Base-by-base conservation (phyloP, 1,140 invertebrate species). In the Babylonia areolata region DNA sequence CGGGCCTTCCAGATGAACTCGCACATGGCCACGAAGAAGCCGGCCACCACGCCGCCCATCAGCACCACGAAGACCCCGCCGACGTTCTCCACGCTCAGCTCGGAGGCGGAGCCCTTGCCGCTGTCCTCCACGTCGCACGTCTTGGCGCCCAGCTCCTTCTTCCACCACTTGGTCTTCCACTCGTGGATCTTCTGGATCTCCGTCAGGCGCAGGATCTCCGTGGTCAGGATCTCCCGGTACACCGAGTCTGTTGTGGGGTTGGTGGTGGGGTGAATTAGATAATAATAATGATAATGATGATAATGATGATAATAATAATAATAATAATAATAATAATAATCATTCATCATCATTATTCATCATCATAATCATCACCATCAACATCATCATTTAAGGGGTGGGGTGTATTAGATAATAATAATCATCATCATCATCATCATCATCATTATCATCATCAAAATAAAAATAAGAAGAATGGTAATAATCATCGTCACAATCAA, bases 61-160 rank as follows among this genome's bases (percentile, higher is more conserved):
- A 99, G 95, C 3, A 99, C 98, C n/a, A 99, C 98, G 94, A 99
- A 99, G 15, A 99, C 98, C 20, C 98, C 98, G 90, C 98, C 98
- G 97, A 95, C 94, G 95, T 99, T 99, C 94, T 98, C 97, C 0
- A 99, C 97, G 12, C 97, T 98, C 0, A 99, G 95, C 5, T 98
- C 97, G 92, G 97, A 98, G 0, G 98, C 98, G 93, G 98, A 98
- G 40, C 97, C 97, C 92, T 98, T 97, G 97, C 87, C 69, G 15
- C 75, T 75, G 11, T 90, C 97, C 89, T 98, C 97, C 84, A 97
- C 95, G 89, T 96, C 97, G 94, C 98, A 99, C 5, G 97, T 97
- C 89, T 98, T 97, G 0, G 89, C 90, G 46, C 86, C 89, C 91
- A 97, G 97, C 94, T 98, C 98, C 94, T 99, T 98, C 94, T 99